These are phyloP conservation scores for Cantharis lateralis DNA, from an alignment of 2,888 invertebrate species.

Conservation along the genomic window DNA sequence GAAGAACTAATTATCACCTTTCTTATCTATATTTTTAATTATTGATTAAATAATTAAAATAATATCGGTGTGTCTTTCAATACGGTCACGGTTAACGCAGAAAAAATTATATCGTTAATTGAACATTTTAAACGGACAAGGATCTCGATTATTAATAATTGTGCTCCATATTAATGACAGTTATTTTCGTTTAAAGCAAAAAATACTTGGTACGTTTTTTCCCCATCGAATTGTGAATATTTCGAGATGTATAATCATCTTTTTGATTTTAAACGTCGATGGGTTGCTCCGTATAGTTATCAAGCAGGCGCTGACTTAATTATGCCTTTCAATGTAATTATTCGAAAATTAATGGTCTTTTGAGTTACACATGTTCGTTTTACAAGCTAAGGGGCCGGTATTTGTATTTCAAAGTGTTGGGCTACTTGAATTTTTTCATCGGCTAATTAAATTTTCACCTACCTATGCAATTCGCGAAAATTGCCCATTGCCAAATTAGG, in stretches of 20 bases:
- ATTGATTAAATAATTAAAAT: constrained; percentile 20
- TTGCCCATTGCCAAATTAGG: neutral
- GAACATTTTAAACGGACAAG: neutral
- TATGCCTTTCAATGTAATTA: constrained; percentile 23
- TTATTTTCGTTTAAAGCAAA: constrained; percentile 2
- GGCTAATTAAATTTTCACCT: neutral
- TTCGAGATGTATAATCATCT: neutral
- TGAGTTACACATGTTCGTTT: constrained; percentile 4
- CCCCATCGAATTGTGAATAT: neutral
- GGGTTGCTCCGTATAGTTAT: neutral
- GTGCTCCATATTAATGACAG: constrained; percentile 6
- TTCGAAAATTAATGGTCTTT: constrained; percentile 21
- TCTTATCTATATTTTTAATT: constrained; percentile 15
- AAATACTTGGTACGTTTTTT: neutral
- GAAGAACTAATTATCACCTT: constrained; percentile 19
- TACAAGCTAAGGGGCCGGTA: neutral
- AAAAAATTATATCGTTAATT: constrained; percentile 1
- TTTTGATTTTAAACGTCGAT: neutral
- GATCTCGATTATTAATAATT: neutral
- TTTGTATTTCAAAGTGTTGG: neutral
- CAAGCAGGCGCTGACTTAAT: constrained; percentile 18
- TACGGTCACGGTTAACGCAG: constrained; percentile 1
- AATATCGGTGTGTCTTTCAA: constrained; percentile 7
- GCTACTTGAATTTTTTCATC: neutral
- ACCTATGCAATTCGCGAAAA: neutral